Conservation (phyloP, 2,888 invertebrate species). For the Steinernema carpocapsae region DNA sequence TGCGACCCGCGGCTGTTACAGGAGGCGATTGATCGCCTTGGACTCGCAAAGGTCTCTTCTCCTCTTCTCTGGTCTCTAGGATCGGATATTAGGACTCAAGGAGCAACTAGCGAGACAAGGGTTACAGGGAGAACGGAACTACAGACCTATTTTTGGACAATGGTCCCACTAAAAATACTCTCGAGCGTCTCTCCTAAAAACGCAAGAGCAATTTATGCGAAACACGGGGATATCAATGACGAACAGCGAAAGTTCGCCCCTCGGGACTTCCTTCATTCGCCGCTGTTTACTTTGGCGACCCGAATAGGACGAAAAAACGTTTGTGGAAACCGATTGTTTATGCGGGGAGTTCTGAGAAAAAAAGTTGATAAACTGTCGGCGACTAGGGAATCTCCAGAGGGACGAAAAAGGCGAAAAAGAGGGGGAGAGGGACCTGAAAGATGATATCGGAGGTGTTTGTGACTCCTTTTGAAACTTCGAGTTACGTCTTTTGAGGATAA, state of each 20-base stretch:
- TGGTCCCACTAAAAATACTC: too few species aligned
- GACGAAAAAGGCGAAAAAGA: constrained; percentile 9
- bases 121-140: too few species aligned
- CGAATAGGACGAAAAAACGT: background rate
- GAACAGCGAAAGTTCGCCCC: background rate
- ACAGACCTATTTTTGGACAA: too few species aligned
- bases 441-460: background rate
- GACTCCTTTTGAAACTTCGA: background rate
- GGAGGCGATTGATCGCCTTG: background rate
- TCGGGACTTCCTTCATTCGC: too few species aligned
- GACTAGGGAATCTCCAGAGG: constrained; percentile 20
- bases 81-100: too few species aligned
- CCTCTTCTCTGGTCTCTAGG: too few species aligned
- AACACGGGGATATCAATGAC: too few species aligned
- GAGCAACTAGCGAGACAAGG: too few species aligned
- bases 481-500: background rate
- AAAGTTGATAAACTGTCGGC: background rate
- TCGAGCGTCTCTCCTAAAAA: too few species aligned
- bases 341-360: background rate
- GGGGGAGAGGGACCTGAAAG: background rate
- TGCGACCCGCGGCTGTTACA: constrained; percentile 18
- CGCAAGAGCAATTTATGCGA: background rate
- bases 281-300: constrained; percentile 5
- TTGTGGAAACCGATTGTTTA: constrained; percentile 16
- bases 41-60: too few species aligned